Base-by-base conservation (phyloP, 2,113 vertebrate species). In the Ibidorhyncha struthersii region DNA sequence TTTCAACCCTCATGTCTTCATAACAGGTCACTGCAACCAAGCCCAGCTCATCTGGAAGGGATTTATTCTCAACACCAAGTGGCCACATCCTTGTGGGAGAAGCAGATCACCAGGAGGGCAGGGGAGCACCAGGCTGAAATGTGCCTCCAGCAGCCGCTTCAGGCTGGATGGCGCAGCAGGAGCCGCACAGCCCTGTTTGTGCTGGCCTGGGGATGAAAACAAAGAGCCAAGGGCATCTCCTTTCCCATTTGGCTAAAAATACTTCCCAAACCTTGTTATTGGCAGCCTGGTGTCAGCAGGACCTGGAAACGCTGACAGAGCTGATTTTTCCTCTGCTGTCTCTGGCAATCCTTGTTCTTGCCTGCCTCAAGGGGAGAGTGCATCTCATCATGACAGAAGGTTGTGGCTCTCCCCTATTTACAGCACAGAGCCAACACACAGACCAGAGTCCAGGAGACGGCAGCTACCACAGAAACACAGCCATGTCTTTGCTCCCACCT, bases 211-310 rank as follows among this genome's bases (percentile, higher is more conserved):
- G 92, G 73, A 69, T 78, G 91, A 27, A 81, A 78, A 70, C 67
- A 73, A 55, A 83, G 47, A 84, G 47, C 78, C 91, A 89, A 93
- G 93, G 96, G 78, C 94, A 94, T 27, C 77, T 94, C 86, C 66
- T 85, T 93, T 85, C 81, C 86, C 49, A 50, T 69, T 93, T 65
- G 80, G 95, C 86, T 97, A 94, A 96, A 97, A 95, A 95, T 94
- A 93, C 63, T 40, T 94, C 83, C 89, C 58, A 96, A 96, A 95
- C 65, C 95, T 97, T 1, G 8, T 95, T 95, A 96, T 40, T 87
- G 93, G 91, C 94, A 95, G 94, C 34, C 61, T 69, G 61, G 77
- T 89, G 86, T 96, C 91, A 96, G 91, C 93, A 94, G 62, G 84
- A 89, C 81, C 59, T 67, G 91, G 86, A 89, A 95, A 77, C 0